Evolutionary conservation across 2,888 invertebrate genomes (phyloP), one percentile per base, ranked within the genome.

Genomic region (Drosophila gaucha): DNA sequence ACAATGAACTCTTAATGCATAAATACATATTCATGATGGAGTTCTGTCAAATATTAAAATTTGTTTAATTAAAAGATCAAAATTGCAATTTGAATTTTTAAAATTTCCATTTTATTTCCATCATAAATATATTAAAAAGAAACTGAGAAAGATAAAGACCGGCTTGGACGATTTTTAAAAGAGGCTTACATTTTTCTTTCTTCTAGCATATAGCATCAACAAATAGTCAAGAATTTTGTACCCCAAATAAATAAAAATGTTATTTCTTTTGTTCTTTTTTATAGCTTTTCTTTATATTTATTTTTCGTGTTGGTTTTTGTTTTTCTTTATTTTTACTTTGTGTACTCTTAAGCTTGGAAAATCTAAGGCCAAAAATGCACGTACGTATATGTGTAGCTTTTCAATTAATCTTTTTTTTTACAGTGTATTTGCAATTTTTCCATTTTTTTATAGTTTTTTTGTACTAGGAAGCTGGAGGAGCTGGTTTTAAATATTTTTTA

Each of bases 291-390:
- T 73, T 73, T 68, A 67, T 59, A 69, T 83, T 83, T 87, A 75
- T 65, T 86, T 70, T 71, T 63, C 26, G 56, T 67, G 63, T 71
- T 47, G 22, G 10, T 62, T 58, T 67, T 57, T 55, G 52, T 41
- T 33, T 31, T 66, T 72, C 52, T 70, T 55, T 64, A 41, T 71
- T 60, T 70, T 70, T 70, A 70, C 41, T 58, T 65, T 63, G 70
- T 67, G 56, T 80, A 68, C 75, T 54, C 65, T 88, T 86, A 86
- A 86, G 86, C 84, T 74, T 67, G 74, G 58, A 44, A 76, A 74
- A 67, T 83, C 85, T 85, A 85, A 85, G 85, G 85, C 85, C 88
- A 66, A 88, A 85, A 79, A 74, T 85, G 69, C 74, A 80, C 67
- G 70, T 82, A 82, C 79, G 77, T 85, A 82, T 85, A 73, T 82